These are phyloP conservation scores for Coptodon bakossiorum DNA, from an alignment of 2,113 vertebrate species.

Conservation along the genomic window DNA sequence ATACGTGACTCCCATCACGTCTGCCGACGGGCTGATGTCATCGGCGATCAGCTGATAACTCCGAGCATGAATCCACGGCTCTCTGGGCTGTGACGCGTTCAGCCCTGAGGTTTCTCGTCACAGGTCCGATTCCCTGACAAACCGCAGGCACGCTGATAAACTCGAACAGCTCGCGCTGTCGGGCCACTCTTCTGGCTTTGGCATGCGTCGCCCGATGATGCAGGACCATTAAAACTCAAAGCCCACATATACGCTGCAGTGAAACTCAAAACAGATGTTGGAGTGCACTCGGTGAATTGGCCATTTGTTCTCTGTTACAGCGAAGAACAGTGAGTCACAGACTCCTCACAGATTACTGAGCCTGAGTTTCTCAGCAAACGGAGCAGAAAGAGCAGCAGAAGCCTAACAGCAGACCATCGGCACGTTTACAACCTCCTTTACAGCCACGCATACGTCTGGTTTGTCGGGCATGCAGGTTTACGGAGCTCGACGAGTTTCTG, in stretches of 20 bases:
- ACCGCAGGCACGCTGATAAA: not conserved
- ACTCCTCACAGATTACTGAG: not conserved
- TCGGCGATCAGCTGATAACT: not conserved
- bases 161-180: fast-evolving
- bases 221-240: not conserved
- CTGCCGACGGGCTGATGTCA: not conserved
- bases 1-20: fast-evolving
- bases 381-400: not conserved
- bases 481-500: not conserved
- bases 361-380: not conserved
- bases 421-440: not conserved
- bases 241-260: conserved; percentile 13
- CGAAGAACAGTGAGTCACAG: not conserved
- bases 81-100: not conserved
- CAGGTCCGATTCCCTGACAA: not conserved
- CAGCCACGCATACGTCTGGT: not conserved
- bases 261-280: conserved; percentile 43
- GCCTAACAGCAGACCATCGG: not conserved
- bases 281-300: not conserved
- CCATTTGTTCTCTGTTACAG: not conserved
- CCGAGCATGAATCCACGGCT: not conserved
- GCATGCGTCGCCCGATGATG: not conserved
- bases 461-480: not conserved
- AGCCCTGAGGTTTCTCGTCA: not conserved
- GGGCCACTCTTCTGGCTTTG: not conserved